A percentile compares a stretch with the other conserved stretches of the same genome.
These are phyloP conservation scores for Albula goreensis DNA, from an alignment of 2,113 vertebrate species.

Conservation along the genomic window DNA sequence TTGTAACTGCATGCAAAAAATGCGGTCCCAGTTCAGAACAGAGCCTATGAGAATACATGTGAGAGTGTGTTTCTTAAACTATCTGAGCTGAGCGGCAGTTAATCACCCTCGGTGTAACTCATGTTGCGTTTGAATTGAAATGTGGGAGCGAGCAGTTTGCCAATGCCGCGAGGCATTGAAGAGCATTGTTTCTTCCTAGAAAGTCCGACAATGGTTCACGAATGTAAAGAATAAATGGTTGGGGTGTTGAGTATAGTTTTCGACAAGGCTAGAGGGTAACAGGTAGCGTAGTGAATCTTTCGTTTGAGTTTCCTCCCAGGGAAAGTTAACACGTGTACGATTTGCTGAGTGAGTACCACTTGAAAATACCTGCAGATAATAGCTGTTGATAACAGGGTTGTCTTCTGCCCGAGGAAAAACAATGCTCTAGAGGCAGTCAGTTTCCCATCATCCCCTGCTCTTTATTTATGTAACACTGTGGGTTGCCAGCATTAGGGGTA, in stretches of 20 bases:
- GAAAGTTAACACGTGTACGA: slow-evolving; percentile 7
- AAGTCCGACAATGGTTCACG: background rate
- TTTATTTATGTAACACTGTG: background rate
- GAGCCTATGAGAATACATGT: background rate
- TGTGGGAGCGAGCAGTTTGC: background rate
- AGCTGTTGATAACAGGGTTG: background rate
- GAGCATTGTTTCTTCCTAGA: background rate
- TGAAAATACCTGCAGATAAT: background rate
- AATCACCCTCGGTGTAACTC: background rate
- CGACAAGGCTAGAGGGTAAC: background rate
- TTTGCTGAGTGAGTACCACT: background rate
- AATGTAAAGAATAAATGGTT: background rate
- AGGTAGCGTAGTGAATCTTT: background rate
- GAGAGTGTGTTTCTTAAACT: background rate
- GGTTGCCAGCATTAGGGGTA: background rate
- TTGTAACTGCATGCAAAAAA: background rate
- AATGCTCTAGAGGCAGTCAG: background rate
- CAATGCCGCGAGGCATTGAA: background rate
- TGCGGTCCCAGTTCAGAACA: background rate
- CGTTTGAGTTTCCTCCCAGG: background rate
- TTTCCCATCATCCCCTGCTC: slow-evolving; percentile 25
- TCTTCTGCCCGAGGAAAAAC: slow-evolving; percentile 4
- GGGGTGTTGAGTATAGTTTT: background rate
- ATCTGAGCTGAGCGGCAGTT: background rate
- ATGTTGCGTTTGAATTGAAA: background rate